A percentile compares a stretch with the other conserved stretches of the same genome.
Conservation (phyloP, 2,797 vertebrate genomes). For the Pseudopleuronectes americanus region DNA sequence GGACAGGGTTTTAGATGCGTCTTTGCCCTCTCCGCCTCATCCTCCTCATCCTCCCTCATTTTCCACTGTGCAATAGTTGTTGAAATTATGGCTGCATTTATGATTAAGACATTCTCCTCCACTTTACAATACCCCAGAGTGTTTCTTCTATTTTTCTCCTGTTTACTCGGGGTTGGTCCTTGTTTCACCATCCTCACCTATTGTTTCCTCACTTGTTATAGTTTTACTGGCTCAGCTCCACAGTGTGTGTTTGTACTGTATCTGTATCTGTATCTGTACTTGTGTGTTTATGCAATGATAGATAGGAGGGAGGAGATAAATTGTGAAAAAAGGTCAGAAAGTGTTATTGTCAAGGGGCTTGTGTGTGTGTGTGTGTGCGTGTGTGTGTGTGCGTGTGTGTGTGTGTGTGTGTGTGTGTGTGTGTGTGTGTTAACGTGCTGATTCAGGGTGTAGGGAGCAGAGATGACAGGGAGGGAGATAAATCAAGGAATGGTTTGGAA, state of each 20-base stretch:
- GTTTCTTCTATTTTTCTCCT: slow-evolving; percentile 11
- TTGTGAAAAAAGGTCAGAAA: slow-evolving; percentile 42
- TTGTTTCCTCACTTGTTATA: slow-evolving; percentile 32
- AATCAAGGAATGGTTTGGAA: slow-evolving; percentile 51
- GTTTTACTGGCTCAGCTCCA: slow-evolving; percentile 23
- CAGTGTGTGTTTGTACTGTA: too few species aligned
- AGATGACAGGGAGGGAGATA: slow-evolving; percentile 33
- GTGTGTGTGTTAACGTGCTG: not conserved
- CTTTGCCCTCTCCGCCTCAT: not conserved
- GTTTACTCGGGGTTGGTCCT: slow-evolving; percentile 33
- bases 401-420: too few species aligned
- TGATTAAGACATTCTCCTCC: slow-evolving; percentile 34
- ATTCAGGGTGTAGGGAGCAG: slow-evolving; percentile 32
- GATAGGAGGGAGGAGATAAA: slow-evolving; percentile 31
- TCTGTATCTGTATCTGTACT: not conserved
- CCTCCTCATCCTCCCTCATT: not conserved
- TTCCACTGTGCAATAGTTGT: slow-evolving; percentile 31
- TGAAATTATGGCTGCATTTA: slow-evolving; percentile 37
- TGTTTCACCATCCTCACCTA: slow-evolving; percentile 18
- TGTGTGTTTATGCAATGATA: slow-evolving; percentile 7
- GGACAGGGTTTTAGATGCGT: too few species aligned
- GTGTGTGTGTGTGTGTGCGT: not conserved
- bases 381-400: slow-evolving; percentile 12
- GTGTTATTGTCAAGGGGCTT: not conserved
- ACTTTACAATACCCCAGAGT: slow-evolving; percentile 3